Conservation (phyloP, 2,888 invertebrate species). For the Acanthacorydalis orientalis region DNA sequence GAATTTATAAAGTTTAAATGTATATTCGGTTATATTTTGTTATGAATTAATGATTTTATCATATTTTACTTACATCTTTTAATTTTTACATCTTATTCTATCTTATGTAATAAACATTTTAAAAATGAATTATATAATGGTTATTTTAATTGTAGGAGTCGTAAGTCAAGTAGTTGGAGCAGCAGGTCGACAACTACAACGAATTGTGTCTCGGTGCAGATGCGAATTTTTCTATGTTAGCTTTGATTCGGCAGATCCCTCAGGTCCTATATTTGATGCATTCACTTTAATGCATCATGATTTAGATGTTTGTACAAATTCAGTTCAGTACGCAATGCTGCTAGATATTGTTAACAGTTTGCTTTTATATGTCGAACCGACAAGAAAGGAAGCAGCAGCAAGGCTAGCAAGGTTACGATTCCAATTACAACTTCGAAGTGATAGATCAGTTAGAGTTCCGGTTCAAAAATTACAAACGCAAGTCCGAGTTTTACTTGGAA, state of each 20-base stretch:
- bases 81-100: too few relatives aligned
- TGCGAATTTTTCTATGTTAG: slow-evolving; percentile 97
- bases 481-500: slow-evolving; percentile 55
- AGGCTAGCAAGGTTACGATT: slow-evolving; percentile 84
- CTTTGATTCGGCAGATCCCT: slow-evolving; percentile 64
- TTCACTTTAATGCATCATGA: slow-evolving; percentile 98
- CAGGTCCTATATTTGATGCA: slow-evolving; percentile 66
- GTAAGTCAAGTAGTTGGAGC: slow-evolving; percentile 4
- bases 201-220: slow-evolving; percentile 92
- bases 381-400: slow-evolving; percentile 79
- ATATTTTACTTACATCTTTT: not conserved
- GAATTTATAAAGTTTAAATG: slow-evolving; percentile 51
- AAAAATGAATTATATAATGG: too few relatives aligned
- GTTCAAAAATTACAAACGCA: slow-evolving; percentile 83
- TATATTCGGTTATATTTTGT: too few relatives aligned
- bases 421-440: slow-evolving; percentile 77
- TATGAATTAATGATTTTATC: not conserved
- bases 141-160: not conserved
- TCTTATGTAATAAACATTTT: too few relatives aligned
- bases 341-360: slow-evolving; percentile 96
- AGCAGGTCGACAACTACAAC: slow-evolving; percentile 52
- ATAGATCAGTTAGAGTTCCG: slow-evolving; percentile 80
- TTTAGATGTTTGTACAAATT: slow-evolving; percentile 94
- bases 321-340: slow-evolving; percentile 89
- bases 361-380: slow-evolving; percentile 89